phyloP scores from a whole-genome alignment of 1,140 invertebrate genomes.

The Onthophagus taurus region DNA sequence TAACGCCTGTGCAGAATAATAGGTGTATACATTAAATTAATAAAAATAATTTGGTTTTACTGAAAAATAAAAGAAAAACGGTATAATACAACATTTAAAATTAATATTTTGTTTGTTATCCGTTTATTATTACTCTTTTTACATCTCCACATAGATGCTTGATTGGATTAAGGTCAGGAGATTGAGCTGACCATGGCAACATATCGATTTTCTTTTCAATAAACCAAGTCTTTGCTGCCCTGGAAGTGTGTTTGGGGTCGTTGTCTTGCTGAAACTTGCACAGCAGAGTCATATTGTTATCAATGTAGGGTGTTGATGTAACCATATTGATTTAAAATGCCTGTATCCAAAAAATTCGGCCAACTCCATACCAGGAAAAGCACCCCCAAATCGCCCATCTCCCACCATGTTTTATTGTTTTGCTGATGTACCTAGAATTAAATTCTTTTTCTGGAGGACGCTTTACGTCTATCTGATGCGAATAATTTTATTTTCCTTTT shows the following conservation, averaged over 20 bases:
- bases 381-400: constrained; percentile 2
- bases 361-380: background rate
- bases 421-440: background rate
- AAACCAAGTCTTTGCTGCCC: background rate
- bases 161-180: background rate
- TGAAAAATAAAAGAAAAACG: no score
- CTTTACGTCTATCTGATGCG: background rate
- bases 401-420: no score
- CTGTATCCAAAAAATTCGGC: background rate
- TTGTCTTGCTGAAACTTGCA: constrained; percentile 34
- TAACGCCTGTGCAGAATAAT: no score
- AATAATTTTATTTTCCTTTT: constrained; percentile 8
- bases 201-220: background rate
- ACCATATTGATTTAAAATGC: background rate
- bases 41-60: no score
- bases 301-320: constrained; percentile 15
- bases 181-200: background rate
- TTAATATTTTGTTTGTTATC: no score
- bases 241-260: constrained; percentile 31
- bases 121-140: no score
- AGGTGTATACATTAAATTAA: no score
- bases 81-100: no score
- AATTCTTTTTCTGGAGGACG: background rate
- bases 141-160: background rate
- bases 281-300: constrained; percentile 19